Base-by-base conservation (phyloP, 2,888 invertebrate species). In the Lutraria lutraria region DNA sequence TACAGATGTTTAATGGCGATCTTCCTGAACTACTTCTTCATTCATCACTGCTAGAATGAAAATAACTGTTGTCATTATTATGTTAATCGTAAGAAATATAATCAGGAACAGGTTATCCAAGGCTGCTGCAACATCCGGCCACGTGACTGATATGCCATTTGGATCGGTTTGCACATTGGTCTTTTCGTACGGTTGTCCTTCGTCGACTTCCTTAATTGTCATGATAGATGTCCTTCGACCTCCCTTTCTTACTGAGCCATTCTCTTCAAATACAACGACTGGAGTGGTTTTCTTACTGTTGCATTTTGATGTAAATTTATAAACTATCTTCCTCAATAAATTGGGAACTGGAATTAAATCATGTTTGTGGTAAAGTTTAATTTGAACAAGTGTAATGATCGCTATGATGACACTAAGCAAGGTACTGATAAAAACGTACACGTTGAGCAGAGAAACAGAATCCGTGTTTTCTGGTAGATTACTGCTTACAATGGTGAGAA, bases 381-480 rank as follows among this genome's bases (percentile, higher is more conserved):
- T 90, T 60, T 89, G 82, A 29, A 92, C 31, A 31, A 92, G 88
- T 0, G 92, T 92, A 6, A 90, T 63, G 2, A 92, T 87, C 0
- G 88, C 89, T 25, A 89, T 90, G 4, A 92, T 63, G 12, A 87
- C 87, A 68, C 92, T 92, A 10, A 90, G 80, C 19, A 92, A 80
- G 12, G 89, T 88, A 80, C 87, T 84, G 2, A 81, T 87, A 80
- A 90, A 90, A 4, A 92, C 92, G 60, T 90, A 92, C 13, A 85
- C 76, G 53, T 92, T 92, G 25, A 92, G 82, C 12, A 89, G 25
- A 12, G 90, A 86, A n/a, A 92, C 86, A 21, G 68, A 56, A 31
- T 90, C 89, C 0, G 92, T 88, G 56, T 91, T 90, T 88, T 93
- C 90, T 0, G 92, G 92, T 31, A 93, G 86, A 54, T 88, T 88